phyloP scores from a whole-genome alignment of 2,797 vertebrate species.

The Eleutherodactylus coqui region DNA sequence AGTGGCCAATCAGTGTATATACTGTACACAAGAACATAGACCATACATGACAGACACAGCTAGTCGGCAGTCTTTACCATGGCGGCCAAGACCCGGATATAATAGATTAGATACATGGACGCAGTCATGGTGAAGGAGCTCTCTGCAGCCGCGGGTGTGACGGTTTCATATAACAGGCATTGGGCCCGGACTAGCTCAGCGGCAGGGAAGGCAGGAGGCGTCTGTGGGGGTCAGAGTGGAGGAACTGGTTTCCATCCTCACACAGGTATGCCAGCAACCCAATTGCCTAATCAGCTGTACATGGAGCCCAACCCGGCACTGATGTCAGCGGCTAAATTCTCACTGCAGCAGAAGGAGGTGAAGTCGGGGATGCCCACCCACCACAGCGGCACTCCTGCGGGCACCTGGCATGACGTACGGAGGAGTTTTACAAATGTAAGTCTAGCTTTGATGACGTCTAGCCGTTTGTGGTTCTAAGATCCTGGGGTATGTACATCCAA shows the following conservation, averaged over 20 bases:
- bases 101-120: too few relatives aligned
- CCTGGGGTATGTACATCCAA: too few relatives aligned
- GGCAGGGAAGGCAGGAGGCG: not conserved
- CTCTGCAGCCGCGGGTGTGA: not conserved
- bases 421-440: too few relatives aligned
- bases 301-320: not conserved
- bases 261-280: not conserved
- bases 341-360: not conserved
- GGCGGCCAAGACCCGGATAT: too few relatives aligned
- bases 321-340: not conserved
- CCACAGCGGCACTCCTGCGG: not conserved
- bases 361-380: not conserved
- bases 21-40: too few relatives aligned
- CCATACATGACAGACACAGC: too few relatives aligned
- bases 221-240: slow-evolving; percentile 16
- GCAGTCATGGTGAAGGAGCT: too few relatives aligned
- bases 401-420: too few relatives aligned
- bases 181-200: not conserved
- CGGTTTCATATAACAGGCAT: not conserved
- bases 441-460: too few relatives aligned
- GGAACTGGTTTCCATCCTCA: slow-evolving; percentile 23
- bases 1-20: too few relatives aligned
- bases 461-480: too few relatives aligned
- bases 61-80: too few relatives aligned
- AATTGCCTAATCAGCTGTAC: slow-evolving; percentile 38